These are phyloP conservation scores for Stenodera caucasica DNA, from an alignment of 2,888 invertebrate genomes.

Conservation along the genomic window DNA sequence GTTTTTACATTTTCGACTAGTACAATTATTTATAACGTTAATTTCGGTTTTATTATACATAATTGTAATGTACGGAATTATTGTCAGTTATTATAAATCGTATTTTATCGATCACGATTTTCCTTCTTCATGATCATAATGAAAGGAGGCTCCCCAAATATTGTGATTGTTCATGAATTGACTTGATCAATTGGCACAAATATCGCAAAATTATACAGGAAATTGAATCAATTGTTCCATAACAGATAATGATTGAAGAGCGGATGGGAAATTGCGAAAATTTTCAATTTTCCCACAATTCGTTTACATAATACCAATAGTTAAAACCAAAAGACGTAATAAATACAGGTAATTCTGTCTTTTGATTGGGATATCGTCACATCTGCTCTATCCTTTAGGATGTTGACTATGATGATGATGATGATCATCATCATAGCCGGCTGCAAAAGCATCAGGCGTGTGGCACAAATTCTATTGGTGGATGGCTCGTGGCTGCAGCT, in stretches of 20 bases:
- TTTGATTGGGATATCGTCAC: slow-evolving; percentile 43
- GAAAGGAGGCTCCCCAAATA: too few species aligned
- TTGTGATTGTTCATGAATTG: neutral
- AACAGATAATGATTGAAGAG: too few species aligned
- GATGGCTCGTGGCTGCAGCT: slow-evolving; percentile 59
- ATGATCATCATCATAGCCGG: slow-evolving; percentile 31
- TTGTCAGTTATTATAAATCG: too few species aligned
- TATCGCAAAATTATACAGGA: neutral
- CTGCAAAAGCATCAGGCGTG: slow-evolving; percentile 61
- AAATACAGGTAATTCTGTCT: slow-evolving; percentile 38
- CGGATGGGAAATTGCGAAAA: too few species aligned
- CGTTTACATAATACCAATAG: too few species aligned
- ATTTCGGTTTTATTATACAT: neutral
- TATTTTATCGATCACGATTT: neutral
- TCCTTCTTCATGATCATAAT: too few species aligned
- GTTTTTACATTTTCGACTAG: too few species aligned
- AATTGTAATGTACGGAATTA: neutral
- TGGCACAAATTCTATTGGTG: slow-evolving; percentile 62
- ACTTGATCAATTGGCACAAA: neutral
- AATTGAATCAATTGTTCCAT: too few species aligned
- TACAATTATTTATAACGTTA: too few species aligned
- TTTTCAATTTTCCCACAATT: too few species aligned
- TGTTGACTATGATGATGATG: neutral
- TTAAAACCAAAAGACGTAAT: slow-evolving; percentile 33
- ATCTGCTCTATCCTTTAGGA: slow-evolving; percentile 40